Conservation (phyloP, 2,113 vertebrate species). For the Actinemys pallida region DNA sequence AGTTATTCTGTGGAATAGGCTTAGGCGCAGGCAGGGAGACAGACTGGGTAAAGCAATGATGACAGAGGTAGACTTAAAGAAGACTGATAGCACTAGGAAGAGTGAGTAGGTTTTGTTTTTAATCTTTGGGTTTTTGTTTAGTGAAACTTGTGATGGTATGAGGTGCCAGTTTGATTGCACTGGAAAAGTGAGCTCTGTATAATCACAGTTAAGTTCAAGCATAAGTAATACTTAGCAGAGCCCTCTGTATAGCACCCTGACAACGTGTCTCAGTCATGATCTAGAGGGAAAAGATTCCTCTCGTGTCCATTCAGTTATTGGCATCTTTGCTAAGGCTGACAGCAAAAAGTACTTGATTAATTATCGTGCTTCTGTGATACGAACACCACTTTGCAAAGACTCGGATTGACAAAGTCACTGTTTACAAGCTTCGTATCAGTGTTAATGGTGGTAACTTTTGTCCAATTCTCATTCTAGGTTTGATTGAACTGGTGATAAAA, state of each 20-base stretch:
- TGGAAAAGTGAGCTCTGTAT: background rate
- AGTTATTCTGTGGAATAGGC: background rate
- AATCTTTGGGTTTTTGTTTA: background rate
- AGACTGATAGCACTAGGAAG: background rate
- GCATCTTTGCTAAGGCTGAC: background rate
- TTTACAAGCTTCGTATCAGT: background rate
- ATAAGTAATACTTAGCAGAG: background rate
- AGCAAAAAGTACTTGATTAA: background rate
- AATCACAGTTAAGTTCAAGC: background rate
- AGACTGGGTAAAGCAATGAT: background rate
- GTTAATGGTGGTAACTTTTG: rapidly evolving
- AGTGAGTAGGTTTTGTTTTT: background rate
- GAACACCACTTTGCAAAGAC: background rate
- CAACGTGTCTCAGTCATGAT: background rate
- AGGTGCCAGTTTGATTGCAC: background rate
- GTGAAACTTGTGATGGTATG: background rate
- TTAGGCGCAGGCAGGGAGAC: background rate
- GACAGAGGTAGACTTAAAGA: background rate
- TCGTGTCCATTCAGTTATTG: background rate
- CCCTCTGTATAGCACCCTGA: background rate
- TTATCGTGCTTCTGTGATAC: background rate
- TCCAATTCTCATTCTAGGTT: background rate
- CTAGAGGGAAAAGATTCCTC: background rate
- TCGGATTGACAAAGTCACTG: background rate
- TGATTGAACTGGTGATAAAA: background rate